Conservation (phyloP, 2,888 invertebrate genomes). For the Nephrotoma flavescens region DNA sequence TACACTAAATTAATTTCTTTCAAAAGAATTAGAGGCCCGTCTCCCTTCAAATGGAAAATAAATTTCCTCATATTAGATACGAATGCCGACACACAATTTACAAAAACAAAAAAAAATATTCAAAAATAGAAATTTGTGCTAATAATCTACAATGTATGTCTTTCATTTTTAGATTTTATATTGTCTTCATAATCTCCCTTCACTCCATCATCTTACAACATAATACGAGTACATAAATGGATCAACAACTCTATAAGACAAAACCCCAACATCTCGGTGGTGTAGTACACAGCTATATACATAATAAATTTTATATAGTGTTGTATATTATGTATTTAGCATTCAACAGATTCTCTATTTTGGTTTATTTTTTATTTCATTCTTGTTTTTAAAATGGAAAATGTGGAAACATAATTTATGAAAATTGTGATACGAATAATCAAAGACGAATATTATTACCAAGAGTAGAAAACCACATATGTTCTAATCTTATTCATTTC, state of each 20-base stretch:
- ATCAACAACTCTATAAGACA: neutral
- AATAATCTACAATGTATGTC: neutral
- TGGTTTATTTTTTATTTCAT: neutral
- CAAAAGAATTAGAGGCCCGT: neutral
- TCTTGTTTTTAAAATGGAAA: neutral
- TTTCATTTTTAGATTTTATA: neutral
- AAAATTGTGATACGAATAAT: neutral
- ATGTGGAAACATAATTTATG: neutral
- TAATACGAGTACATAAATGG: neutral
- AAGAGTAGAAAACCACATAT: neutral
- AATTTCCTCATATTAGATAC: neutral
- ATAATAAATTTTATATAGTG: neutral
- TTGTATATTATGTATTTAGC: neutral
- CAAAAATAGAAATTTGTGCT: neutral
- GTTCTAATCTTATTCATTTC: neutral
- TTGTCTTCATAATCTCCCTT: neutral
- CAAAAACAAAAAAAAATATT: neutral
- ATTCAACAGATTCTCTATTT: neutral
- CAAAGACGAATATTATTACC: neutral
- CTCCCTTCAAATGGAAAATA: neutral
- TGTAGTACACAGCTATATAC: neutral
- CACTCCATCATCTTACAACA: neutral
- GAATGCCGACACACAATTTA: neutral
- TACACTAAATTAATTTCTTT: neutral
- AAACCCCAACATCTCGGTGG: neutral